Evolutionary conservation across 2,797 vertebrate genomes (phyloP).

Genomic region (Epinephelus awoara): DNA sequence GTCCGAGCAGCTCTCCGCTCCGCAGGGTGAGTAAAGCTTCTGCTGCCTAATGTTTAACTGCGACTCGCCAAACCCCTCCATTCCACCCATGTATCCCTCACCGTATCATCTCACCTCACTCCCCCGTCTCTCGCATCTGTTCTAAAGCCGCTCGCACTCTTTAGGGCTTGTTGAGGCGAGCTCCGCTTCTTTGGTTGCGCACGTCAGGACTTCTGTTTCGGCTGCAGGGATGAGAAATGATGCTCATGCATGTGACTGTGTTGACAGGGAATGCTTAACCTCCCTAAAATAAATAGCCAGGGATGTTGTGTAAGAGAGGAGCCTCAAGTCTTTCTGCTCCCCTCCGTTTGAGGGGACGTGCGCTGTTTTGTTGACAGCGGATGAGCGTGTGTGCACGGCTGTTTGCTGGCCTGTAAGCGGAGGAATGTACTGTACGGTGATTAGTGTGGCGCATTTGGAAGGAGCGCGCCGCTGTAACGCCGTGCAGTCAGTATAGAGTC

Average conservation of each 20-base stretch:
- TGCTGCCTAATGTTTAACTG: slow-evolving; percentile 4
- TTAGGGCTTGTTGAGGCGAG: slow-evolving; percentile 22
- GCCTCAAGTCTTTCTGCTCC: slow-evolving; percentile 21
- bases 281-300: background rate
- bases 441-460: slow-evolving; percentile 49
- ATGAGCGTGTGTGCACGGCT: slow-evolving; percentile 23
- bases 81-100: background rate
- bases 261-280: background rate
- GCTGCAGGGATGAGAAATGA: slow-evolving; percentile 18
- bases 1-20: slow-evolving; percentile 69
- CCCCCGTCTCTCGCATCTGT: background rate
- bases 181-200: slow-evolving; percentile 42
- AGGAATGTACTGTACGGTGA: slow-evolving; percentile 42
- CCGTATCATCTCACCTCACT: background rate
- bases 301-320: slow-evolving; percentile 33
- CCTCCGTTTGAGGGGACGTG: slow-evolving; percentile 22
- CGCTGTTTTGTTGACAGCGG: slow-evolving; percentile 27
- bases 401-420: slow-evolving; percentile 9
- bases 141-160: slow-evolving; percentile 23
- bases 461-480: slow-evolving; percentile 28
- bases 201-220: slow-evolving; percentile 44
- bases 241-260: slow-evolving; percentile 25
- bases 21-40: slow-evolving; percentile 77
- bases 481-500: slow-evolving; percentile 37
- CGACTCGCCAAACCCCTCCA: background rate